Evolutionary conservation across 2,888 invertebrate species (phyloP).

Genomic region (Tridacna gigas): DNA sequence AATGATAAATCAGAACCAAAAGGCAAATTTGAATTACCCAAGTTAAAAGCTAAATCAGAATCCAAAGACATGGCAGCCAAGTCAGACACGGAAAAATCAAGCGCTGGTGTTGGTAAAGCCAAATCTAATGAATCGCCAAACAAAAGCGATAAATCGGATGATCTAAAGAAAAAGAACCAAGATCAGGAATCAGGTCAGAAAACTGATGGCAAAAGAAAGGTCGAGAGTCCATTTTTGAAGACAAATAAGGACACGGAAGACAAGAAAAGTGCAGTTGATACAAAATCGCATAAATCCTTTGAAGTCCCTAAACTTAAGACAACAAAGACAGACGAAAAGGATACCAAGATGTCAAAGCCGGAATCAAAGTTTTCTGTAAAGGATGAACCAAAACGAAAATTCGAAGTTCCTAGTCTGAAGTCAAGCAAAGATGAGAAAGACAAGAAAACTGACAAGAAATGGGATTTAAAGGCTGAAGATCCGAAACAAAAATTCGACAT

Average conservation of each 20-base stretch:
- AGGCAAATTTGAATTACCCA: conserved; percentile 5
- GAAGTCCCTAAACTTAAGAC: conserved; percentile 37
- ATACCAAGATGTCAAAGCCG: conserved; percentile 19
- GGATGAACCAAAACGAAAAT: conserved; percentile 39
- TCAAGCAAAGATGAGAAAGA: conserved; percentile 31
- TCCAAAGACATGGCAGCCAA: neutral
- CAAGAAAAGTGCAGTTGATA: conserved; percentile 11
- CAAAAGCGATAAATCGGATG: neutral
- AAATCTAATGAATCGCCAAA: neutral
- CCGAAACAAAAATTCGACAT: conserved; percentile 29
- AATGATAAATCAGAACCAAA: neutral
- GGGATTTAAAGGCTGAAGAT: neutral
- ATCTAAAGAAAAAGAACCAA: neutral
- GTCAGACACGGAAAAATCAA: no score
- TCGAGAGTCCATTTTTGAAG: conserved; percentile 25
- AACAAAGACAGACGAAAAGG: conserved; percentile 31
- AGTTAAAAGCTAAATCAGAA: conserved; percentile 1
- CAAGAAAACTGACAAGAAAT: conserved; percentile 24
- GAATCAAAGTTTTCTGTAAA: conserved; percentile 35
- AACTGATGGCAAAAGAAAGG: conserved; percentile 11
- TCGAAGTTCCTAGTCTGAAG: conserved; percentile 19
- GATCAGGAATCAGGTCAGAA: neutral
- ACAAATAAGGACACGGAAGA: conserved; percentile 13
- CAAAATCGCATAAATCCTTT: conserved; percentile 33
- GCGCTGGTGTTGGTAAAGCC: no score